Base-by-base conservation (phyloP, 2,113 vertebrate species). In the Harpagus bidentatus region DNA sequence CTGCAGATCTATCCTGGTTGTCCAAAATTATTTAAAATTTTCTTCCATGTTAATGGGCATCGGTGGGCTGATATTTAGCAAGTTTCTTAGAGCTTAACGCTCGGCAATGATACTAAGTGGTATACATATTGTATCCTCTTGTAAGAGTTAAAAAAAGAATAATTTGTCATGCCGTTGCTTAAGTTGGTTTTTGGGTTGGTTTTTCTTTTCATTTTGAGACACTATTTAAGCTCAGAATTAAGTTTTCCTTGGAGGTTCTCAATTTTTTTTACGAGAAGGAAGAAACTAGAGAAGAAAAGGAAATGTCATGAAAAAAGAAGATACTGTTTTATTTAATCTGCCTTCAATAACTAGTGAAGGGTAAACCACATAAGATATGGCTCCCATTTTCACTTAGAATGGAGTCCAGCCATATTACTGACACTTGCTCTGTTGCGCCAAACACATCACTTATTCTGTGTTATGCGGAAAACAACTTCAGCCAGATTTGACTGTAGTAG, bases 401-500 rank as follows among this genome's bases (percentile, higher is more conserved):
- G 73, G 65, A 95, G 84, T 43, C 58, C 69, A 96, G 82, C 66
- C 82, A 58, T 80, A 52, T 76, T 91, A 93, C 79, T 91, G 91
- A 94, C 84, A 95, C 67, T 26, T 5, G 13, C 28, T 66, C 36
- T 45, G 23, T 19, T 78, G 47, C 3, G 81, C 88, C 88, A 97
- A 97, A 90, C 31, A 26, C 89, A 95, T 82, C 79, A 95, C 90
- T 81, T 96, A 90, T 63, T 86, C 88, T 87, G 43, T 69, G 76
- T 87, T 86, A 90, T 74, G 86, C 76, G 80, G 92, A 92, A 94
- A 97, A 96, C 69, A 71, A 82, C 74, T 92, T 89, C 80, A 96
- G 87, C 85, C 95, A 90, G 74, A 91, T 89, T 88, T 94, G 80
- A 96, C 95, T 95, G 85, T 73, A 95, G 95, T 85, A 97, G 93